Evolutionary conservation across 1,140 invertebrate species (phyloP), one percentile per base, ranked within the genome.

Genomic region (Procambarus virginalis): DNA sequence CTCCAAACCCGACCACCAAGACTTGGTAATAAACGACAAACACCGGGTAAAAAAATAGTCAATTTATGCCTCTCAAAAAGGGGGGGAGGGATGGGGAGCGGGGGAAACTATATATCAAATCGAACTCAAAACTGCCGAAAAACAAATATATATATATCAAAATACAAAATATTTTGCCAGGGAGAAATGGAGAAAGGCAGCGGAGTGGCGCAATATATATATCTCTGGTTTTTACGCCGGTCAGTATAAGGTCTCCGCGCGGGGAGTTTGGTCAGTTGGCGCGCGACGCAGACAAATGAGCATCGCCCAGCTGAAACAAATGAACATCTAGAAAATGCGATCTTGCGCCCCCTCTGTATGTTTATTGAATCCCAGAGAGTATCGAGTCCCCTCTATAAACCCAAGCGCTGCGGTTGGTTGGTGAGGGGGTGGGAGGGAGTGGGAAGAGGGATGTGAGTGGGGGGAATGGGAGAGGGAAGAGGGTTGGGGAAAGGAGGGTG

Each of bases 321-420:
- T 89, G 87, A 89, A 89, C 87, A 83, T 82, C 87, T 82, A 89
- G 87, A 89, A 89, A 89, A 89, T 89, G 87, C 87, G 87, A 89
- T 89, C 87, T 89, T 89, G 87, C 87, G 79, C 87, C 87, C 86
- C 87, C 87, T 89, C 70, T 89, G 87, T 89, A 89, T 89, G 87
- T 89, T 83, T 89, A 89, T 89, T 89, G 87, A 89, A 89, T 89
- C 87, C 87, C 87, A 83, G 79, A 83, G 87, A 76, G 87, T 89
- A 83, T 89, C 82, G 87, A 83, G 80, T 34, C 22, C 22, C 79
- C 85, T 81, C 79, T 81, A 51, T 58, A 51, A 51, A 34, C 22
- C 51, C 79, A 34, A 73, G 49, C 73, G 49, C 58, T 82, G 73
- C 3, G 84, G 78, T 34, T n/a, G 48, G 68, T 80, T 49, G 49